Conservation (phyloP, 2,797 vertebrate species). For the Leuciscus waleckii region DNA sequence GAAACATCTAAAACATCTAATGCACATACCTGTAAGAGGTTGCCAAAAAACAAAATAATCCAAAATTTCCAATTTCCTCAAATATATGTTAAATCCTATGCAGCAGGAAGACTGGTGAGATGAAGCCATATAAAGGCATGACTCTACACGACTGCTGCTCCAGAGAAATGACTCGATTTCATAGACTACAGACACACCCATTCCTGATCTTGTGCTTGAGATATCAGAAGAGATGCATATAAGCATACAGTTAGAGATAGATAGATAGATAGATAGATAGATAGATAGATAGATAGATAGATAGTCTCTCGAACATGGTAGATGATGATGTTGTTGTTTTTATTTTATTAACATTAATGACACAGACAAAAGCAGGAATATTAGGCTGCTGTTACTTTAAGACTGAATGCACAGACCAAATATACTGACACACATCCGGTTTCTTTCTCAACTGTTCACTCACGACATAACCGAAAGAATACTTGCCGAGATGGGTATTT, state of each 20-base stretch:
- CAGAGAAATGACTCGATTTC: not conserved
- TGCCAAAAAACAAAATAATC: not conserved
- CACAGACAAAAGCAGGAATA: no score
- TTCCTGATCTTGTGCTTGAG: not conserved
- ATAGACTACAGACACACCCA: slow-evolving; percentile 43
- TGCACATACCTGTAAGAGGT: slow-evolving; percentile 32
- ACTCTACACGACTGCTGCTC: not conserved
- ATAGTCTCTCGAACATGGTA: no score
- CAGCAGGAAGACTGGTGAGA: not conserved
- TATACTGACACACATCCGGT: no score
- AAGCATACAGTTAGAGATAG: not conserved
- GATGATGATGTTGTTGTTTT: no score
- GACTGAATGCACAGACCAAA: no score
- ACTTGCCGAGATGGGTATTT: no score
- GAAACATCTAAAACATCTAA: not conserved
- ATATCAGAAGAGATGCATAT: not conserved
- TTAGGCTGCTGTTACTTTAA: no score
- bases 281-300: no score
- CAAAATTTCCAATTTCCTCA: not conserved
- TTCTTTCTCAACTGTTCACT: no score
- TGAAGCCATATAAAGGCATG: slow-evolving; percentile 6
- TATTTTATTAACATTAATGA: no score
- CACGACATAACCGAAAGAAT: no score
- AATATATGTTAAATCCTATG: not conserved
- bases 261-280: no score